Percentiles rank a stretch among this genome's conserved stretches.
Evolutionary conservation across 2,888 invertebrate genomes (phyloP).

Genomic region (Caenorhabditis sulstoni): DNA sequence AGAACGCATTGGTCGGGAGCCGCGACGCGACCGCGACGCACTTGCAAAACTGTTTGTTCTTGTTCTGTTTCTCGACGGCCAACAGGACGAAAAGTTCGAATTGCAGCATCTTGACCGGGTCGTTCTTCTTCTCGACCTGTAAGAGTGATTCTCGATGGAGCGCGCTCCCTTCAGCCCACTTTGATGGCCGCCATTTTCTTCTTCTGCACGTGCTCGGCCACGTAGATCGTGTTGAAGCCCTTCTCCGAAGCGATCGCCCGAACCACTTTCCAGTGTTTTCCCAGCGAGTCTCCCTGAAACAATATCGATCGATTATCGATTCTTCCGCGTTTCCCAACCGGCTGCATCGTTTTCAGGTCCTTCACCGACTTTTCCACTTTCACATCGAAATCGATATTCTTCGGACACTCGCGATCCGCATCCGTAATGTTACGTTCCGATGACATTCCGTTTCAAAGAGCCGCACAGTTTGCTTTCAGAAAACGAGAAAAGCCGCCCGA

Average conservation of each 20-base stretch:
- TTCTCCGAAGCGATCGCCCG: conserved; percentile 58
- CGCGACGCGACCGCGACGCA: conserved; percentile 6
- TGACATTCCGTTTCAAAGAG: conserved; percentile 32
- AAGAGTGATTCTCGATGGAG: neutral
- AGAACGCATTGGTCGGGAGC: neutral
- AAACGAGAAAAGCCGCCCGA: neutral
- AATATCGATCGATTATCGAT: neutral
- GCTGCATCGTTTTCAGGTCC: conserved; percentile 50
- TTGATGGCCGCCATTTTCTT: conserved; percentile 57
- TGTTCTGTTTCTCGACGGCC: conserved; percentile 56
- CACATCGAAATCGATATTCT: conserved; percentile 41
- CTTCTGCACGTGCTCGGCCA: conserved; percentile 56
- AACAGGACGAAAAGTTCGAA: conserved; percentile 64
- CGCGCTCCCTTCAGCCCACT: conserved; percentile 4
- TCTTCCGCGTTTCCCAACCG: conserved; percentile 13
- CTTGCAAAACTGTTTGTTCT: conserved; percentile 65
- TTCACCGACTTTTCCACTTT: conserved; percentile 18
- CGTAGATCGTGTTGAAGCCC: conserved; percentile 66
- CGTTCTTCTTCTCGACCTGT: conserved; percentile 62
- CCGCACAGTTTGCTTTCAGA: neutral
- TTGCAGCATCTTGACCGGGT: conserved; percentile 58
- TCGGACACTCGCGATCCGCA: conserved; percentile 60
- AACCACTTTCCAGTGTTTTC: conserved; percentile 65
- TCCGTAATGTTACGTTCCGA: conserved; percentile 64
- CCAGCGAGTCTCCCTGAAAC: conserved; percentile 51